Evolutionary conservation across 2,113 vertebrate species (phyloP).

Genomic region (Sardina pilchardus): DNA sequence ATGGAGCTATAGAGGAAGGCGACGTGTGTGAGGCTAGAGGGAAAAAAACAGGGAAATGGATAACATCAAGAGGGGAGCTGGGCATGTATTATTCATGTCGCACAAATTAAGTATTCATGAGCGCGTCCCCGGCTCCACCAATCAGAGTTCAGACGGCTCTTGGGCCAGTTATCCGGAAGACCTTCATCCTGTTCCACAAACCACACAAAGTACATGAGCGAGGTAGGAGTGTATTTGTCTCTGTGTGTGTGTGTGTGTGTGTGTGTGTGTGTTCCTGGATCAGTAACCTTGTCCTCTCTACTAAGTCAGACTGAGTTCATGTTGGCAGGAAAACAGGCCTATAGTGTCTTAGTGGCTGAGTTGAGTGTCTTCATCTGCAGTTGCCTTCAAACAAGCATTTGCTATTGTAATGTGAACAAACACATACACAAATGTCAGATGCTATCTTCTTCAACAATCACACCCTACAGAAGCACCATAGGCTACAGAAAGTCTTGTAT

Average conservation of each 20-base stretch:
- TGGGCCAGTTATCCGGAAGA: not conserved
- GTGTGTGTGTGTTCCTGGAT: slow-evolving; percentile 5
- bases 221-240: too few species aligned
- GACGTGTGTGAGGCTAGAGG: not conserved
- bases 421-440: not conserved
- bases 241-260: slow-evolving; percentile 16
- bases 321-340: not conserved
- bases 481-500: too few species aligned
- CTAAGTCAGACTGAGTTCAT: not conserved
- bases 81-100: not conserved
- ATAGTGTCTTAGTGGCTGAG: not conserved
- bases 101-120: not conserved
- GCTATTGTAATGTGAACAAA: not conserved
- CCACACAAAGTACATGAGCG: not conserved
- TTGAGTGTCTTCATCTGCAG: not conserved
- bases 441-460: too few species aligned
- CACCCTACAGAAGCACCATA: too few species aligned
- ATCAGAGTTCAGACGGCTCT: not conserved
- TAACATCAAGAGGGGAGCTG: not conserved
- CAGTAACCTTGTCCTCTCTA: slow-evolving; percentile 15
- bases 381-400: not conserved
- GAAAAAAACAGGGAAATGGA: not conserved
- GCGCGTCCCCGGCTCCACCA: not conserved
- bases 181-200: slow-evolving; percentile 4
- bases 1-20: not conserved